These are phyloP conservation scores for Platorchestia sp. DNA, from an alignment of 1,140 invertebrate genomes.

Conservation along the genomic window DNA sequence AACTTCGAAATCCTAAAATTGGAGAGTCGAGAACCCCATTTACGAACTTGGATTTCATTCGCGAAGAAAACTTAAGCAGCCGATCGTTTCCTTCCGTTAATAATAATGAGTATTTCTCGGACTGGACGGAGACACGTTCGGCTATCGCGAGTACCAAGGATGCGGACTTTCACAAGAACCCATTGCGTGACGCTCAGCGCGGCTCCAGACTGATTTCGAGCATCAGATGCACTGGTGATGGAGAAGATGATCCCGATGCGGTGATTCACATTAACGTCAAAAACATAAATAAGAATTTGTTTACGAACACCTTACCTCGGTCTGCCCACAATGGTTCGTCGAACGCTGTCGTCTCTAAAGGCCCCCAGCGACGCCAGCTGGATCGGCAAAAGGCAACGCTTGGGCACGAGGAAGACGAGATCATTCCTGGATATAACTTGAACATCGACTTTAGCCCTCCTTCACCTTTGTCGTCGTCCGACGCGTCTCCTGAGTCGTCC, in stretches of 20 bases:
- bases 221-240: conserved; percentile 47
- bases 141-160: neutral
- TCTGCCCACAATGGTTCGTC: neutral
- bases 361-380: conserved; percentile 8
- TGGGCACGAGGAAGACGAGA: conserved; percentile 32
- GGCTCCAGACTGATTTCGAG: neutral
- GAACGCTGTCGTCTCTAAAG: neutral
- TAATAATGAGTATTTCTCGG: conserved; percentile 1
- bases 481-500: conserved; percentile 29
- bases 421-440: conserved; percentile 36
- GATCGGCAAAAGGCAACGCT: conserved; percentile 13
- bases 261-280: conserved; percentile 39
- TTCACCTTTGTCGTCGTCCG: neutral
- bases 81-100: neutral
- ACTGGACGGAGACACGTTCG: conserved; percentile 4
- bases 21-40: neutral
- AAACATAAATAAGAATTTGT: conserved; percentile 29
- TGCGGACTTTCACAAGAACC: neutral
- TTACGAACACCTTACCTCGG: neutral
- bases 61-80: neutral
- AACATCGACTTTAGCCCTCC: conserved; percentile 46
- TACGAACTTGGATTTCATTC: conserved; percentile 1
- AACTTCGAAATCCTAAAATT: neutral
- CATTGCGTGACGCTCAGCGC: neutral
- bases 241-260: conserved; percentile 42